Conservation (phyloP, 23 tunicate species). For the Halocynthia aurantium region DNA sequence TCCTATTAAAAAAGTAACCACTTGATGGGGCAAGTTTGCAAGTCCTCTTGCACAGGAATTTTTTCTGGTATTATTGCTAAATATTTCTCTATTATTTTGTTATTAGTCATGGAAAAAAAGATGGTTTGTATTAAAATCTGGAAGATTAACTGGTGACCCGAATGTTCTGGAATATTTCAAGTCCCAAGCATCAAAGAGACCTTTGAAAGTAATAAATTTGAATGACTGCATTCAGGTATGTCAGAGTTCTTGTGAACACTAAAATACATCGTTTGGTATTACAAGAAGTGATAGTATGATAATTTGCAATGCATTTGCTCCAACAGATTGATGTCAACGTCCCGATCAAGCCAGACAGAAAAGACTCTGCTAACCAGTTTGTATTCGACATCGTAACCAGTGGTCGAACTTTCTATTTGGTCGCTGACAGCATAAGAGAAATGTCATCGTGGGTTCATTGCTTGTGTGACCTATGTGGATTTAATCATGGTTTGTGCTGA, state of each 20-base stretch:
- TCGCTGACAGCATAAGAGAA: slow-evolving; percentile 58
- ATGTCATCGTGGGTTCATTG: slow-evolving; percentile 91
- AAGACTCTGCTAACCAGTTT: slow-evolving; percentile 58
- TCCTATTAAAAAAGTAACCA: too few relatives aligned
- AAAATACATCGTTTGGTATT: too few relatives aligned
- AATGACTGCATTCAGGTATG: slow-evolving; percentile 80
- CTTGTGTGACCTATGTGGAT: slow-evolving; percentile 85
- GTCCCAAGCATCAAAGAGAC: slow-evolving; percentile 75
- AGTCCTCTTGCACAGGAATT: too few relatives aligned
- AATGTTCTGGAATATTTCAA: slow-evolving; percentile 82
- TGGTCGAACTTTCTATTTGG: slow-evolving; percentile 67
- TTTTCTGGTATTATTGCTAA: not conserved
- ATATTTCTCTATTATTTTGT: not conserved
- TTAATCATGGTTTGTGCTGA: slow-evolving; percentile 62
- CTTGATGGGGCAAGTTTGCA: too few relatives aligned
- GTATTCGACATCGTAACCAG: slow-evolving; percentile 85
- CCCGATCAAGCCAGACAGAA: slow-evolving; percentile 60
- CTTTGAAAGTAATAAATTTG: slow-evolving; percentile 55
- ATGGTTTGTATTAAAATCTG: slow-evolving; percentile 93
- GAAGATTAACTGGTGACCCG: slow-evolving; percentile 80
- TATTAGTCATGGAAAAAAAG: slow-evolving; percentile 88
- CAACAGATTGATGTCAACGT: slow-evolving; percentile 38
- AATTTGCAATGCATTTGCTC: too few relatives aligned
- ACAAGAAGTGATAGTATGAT: too few relatives aligned
- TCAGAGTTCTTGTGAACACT: slow-evolving; percentile 5